Base-by-base conservation (phyloP, 2,113 vertebrate genomes). In the Marmota flaviventris region DNA sequence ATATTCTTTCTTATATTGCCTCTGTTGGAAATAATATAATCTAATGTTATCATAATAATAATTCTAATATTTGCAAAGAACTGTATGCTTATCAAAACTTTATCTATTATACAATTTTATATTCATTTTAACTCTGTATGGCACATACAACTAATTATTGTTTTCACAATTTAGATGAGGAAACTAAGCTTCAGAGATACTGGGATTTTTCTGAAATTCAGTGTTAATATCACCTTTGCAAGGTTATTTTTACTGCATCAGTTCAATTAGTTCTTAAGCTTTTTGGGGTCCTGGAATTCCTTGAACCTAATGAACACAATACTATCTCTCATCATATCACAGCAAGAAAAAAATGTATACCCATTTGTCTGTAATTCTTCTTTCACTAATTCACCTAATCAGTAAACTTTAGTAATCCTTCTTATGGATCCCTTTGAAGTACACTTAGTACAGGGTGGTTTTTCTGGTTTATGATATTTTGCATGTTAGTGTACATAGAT, bases 201-300 rank as follows among this genome's bases (percentile, higher is more conserved):
- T 17, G 18, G 29, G 25, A 69, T 58, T 89, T 82, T 27, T 70
- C 39, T 95, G 69, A n/a, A 83, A 86, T 90, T 78, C 27, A 61
- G 29, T 69, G 29, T 63, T 90, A 39, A 65, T n/a, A 56, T 14
- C 51, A 90, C 22, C 8, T 90, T 93, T 84, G 70, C 18, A 90
- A 45, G 39, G 83, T 56, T 85, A 65, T 83, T 94, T 81, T 94
- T 88, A 61, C 22, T 56, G 34, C n/a, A 72, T 63, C 65, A 70
- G 7, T 76, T 27, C 16, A 67, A 39, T 53, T 75, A 34, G 2
- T 58, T 89, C 29, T 48, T 45, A 61, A 69, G 48, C 10, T 1
- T 29, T 67, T 95, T 61, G 13, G n/a, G 34, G 73, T 53, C 16
- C n/a, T 92, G 56, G n/a, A 91, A 75, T 78, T 93, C 25, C 83